Conservation (phyloP, 2,113 vertebrate genomes). For the Ictalurus punctatus region DNA sequence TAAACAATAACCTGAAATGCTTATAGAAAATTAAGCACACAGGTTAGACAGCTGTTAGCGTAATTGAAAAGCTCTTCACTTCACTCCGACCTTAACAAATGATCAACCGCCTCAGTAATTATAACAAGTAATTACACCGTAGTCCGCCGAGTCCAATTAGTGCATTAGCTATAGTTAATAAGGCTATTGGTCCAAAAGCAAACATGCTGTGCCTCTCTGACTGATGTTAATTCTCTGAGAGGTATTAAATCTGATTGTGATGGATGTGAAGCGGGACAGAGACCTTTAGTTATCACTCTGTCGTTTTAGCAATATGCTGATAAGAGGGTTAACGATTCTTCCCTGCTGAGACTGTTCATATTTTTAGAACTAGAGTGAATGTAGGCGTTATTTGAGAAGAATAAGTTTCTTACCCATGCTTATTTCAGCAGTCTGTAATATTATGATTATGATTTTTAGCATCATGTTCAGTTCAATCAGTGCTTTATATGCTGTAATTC, state of each 20-base stretch:
- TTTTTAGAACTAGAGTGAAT: slow-evolving; percentile 37
- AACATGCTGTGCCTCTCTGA: slow-evolving; percentile 20
- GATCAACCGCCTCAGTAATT: slow-evolving; percentile 3
- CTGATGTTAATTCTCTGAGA: neutral
- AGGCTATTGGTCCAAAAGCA: neutral
- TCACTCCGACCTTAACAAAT: slow-evolving; percentile 16
- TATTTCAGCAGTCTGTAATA: slow-evolving; percentile 39
- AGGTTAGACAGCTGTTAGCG: slow-evolving; percentile 23
- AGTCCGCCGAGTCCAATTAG: slow-evolving; percentile 28
- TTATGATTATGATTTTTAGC: slow-evolving; percentile 30
- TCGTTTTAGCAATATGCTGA: slow-evolving; percentile 23
- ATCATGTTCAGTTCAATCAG: slow-evolving; percentile 61
- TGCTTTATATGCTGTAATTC: slow-evolving; percentile 54
- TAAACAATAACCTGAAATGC: neutral
- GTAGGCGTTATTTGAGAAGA: slow-evolving; percentile 35
- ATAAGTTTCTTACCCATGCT: slow-evolving; percentile 34
- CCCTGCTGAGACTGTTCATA: slow-evolving; percentile 33
- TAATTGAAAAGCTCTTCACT: neutral
- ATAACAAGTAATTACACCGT: slow-evolving; percentile 17
- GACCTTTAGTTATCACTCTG: slow-evolving; percentile 39
- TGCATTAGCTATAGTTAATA: slow-evolving; percentile 11
- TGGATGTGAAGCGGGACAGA: slow-evolving; percentile 15
- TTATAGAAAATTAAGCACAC: neutral
- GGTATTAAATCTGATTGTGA: slow-evolving; percentile 15
- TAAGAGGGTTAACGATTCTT: slow-evolving; percentile 15